A percentile compares a stretch with the other conserved stretches of the same genome.
Evolutionary conservation across 2,888 invertebrate species (phyloP).

Genomic region (Cerceris rybyensis): DNA sequence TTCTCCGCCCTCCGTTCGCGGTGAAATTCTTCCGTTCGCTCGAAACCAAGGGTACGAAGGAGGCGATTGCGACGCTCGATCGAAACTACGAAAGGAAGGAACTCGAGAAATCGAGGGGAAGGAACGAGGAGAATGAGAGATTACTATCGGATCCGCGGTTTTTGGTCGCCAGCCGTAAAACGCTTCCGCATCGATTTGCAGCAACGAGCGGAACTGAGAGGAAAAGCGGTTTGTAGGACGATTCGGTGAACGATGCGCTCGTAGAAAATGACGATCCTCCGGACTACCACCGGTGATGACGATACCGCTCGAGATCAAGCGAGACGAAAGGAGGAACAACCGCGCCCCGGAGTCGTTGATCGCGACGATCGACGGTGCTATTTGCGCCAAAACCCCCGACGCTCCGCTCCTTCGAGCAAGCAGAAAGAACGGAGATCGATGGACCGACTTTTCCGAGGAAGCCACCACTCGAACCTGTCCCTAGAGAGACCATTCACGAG

Average conservation of each 20-base stretch:
- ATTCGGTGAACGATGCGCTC: slow-evolving; percentile 48
- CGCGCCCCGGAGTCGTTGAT: slow-evolving; percentile 58
- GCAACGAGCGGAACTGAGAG: slow-evolving; percentile 40
- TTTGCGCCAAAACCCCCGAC: slow-evolving; percentile 52
- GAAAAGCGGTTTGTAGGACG: slow-evolving; percentile 50
- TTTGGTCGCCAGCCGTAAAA: slow-evolving; percentile 21
- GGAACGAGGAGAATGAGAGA: not conserved
- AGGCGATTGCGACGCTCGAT: not conserved
- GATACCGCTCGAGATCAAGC: slow-evolving; percentile 3
- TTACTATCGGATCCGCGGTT: not conserved
- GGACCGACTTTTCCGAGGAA: slow-evolving; percentile 37
- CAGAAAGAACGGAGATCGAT: slow-evolving; percentile 66
- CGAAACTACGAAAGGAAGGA: too few species aligned
- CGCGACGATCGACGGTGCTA: slow-evolving; percentile 56
- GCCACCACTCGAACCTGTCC: slow-evolving; percentile 24
- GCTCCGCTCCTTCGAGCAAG: slow-evolving; percentile 47
- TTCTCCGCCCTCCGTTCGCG: not conserved
- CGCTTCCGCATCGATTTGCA: slow-evolving; percentile 54
- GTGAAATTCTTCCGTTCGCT: not conserved
- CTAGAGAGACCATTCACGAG: not conserved
- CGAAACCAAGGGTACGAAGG: not conserved
- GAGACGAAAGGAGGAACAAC: slow-evolving; percentile 46
- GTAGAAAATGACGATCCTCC: slow-evolving; percentile 37
- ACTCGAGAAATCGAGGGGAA: too few species aligned
- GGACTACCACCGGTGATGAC: not conserved